Base-by-base conservation (phyloP, 2,797 vertebrate species). In the Coilia nasus region DNA sequence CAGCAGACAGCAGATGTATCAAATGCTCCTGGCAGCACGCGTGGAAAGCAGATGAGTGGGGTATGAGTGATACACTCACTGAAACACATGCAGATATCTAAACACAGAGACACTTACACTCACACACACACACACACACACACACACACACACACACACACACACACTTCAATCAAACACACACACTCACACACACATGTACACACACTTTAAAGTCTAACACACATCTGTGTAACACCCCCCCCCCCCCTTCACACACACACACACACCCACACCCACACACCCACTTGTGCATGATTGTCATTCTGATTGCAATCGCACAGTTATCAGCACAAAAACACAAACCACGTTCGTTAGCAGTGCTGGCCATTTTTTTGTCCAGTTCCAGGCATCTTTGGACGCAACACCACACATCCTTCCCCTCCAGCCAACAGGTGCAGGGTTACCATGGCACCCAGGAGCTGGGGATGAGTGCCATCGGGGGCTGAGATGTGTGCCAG, bases 341-440 rank as follows among this genome's bases (percentile, higher is more conserved):
- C 60, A 25, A 25, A 64, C n/a, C 7, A 64, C 12, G 62, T 25
- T 41, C 23, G 12, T 64, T 28, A 64, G 62, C 62, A 64, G 28
- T 64, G 23, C 60, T 47, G 50, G 44, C 25, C 23, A 78, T 86
- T 47, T 86, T 41, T 41, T 41, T 57, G 44, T 28, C 28, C 62
- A n/a, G 56, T 21, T 21, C 62, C 46, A 82, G 19, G 35, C 81
- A 82, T 15, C 14, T 62, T 67, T 57, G 14, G 62, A 82, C 47
- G n/a, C 50, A 3, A 54, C 50, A 54, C 50, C 1, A 54, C 31
- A 59, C 57, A 47, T 54, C 7, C 80, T 62, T 25, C 14, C 10
- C n/a, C 62, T 35, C 44, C 31, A 54, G 44, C 14, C 25, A 82
- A 57, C 80, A 75, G 83, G 83, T 86, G 86, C 80, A 81, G 19